Percentiles rank a stretch among this genome's conserved stretches.
Conservation (phyloP, 2,113 vertebrate species). For the Varanus salvator region DNA sequence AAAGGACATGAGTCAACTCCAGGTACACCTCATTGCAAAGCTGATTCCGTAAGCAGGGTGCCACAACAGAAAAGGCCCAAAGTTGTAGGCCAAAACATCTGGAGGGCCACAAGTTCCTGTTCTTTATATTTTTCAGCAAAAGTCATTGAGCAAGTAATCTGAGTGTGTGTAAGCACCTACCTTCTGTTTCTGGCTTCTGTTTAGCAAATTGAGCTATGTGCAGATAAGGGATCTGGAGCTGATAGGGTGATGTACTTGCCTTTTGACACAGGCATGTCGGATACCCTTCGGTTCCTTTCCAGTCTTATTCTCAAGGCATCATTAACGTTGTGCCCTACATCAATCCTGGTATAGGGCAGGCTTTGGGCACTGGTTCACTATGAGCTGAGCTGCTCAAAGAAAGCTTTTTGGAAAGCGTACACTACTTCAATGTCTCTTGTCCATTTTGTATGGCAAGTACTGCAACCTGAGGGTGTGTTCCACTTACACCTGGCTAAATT, state of each 20-base stretch:
- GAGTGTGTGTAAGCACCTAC: neutral
- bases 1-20: no score
- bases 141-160: no score
- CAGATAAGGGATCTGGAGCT: neutral
- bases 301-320: neutral
- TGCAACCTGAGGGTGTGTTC: neutral
- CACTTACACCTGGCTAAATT: neutral
- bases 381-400: neutral
- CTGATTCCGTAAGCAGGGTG: no score
- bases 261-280: neutral
- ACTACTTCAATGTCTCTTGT: neutral
- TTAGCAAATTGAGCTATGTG: neutral
- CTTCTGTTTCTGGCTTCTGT: neutral
- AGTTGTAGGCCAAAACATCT: no score
- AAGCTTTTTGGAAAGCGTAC: neutral
- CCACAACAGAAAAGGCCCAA: no score
- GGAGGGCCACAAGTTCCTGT: no score
- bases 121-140: no score
- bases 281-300: neutral
- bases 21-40: no score
- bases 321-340: neutral
- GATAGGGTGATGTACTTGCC: neutral
- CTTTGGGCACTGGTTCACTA: neutral
- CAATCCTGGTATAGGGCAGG: neutral
- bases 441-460: neutral